A percentile compares a stretch with the other conserved stretches of the same genome.
These are phyloP conservation scores for Pteruthius melanotis DNA, from an alignment of 2,113 vertebrate genomes.

Conservation along the genomic window DNA sequence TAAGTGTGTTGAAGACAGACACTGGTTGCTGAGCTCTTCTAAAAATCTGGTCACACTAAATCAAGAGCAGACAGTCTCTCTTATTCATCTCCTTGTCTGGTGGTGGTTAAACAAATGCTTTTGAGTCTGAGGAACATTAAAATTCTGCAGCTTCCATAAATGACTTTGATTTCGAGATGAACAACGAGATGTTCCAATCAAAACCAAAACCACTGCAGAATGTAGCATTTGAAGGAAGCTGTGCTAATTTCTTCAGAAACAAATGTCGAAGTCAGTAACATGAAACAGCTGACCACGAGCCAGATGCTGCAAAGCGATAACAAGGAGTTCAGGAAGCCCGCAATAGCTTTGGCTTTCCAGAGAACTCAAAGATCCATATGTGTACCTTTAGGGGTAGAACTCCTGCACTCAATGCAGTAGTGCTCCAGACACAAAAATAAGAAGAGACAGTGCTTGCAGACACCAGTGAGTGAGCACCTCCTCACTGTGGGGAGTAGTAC, in stretches of 20 bases:
- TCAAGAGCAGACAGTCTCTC: slow-evolving; percentile 42
- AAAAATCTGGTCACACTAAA: slow-evolving; percentile 52
- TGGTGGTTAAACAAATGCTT: slow-evolving; percentile 62
- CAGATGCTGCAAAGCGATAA: slow-evolving; percentile 46
- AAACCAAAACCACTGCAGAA: slow-evolving; percentile 46
- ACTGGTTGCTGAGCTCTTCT: neutral
- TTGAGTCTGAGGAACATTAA: slow-evolving; percentile 56
- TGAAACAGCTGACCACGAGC: slow-evolving; percentile 53
- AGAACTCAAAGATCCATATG: slow-evolving; percentile 20
- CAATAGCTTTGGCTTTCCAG: slow-evolving; percentile 28
- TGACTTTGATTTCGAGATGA: slow-evolving; percentile 60
- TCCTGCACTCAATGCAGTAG: neutral
- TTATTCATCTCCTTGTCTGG: slow-evolving; percentile 55
- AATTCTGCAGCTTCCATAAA: slow-evolving; percentile 62
- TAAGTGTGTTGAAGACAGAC: neutral
- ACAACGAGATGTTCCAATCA: slow-evolving; percentile 50
- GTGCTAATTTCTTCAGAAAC: slow-evolving; percentile 53
- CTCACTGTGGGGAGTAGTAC: neutral
- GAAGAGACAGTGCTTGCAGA: neutral
- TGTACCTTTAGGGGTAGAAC: neutral
- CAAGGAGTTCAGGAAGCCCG: slow-evolving; percentile 39
- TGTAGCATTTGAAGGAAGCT: slow-evolving; percentile 23
- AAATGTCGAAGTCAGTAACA: slow-evolving; percentile 54
- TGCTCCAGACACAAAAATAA: neutral
- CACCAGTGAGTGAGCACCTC: neutral